These are phyloP conservation scores for Melanostoma mellinum DNA, from an alignment of 2,888 invertebrate genomes.

Conservation along the genomic window DNA sequence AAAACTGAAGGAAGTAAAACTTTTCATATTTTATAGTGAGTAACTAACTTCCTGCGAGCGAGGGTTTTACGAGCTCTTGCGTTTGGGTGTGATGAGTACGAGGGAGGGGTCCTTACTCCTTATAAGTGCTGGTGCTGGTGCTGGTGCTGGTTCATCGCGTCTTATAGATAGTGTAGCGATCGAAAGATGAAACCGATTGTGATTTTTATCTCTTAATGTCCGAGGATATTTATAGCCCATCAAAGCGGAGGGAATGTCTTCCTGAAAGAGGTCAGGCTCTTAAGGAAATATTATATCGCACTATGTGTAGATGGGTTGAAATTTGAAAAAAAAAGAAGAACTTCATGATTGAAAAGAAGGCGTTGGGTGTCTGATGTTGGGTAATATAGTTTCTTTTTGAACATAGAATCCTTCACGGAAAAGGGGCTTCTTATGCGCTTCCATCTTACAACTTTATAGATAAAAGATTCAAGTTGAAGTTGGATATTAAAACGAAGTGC, in stretches of 20 bases:
- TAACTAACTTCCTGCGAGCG: constrained; percentile 36
- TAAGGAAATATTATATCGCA: background rate
- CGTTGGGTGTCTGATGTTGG: no score
- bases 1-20: constrained; percentile 61
- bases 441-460: no score
- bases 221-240: constrained; percentile 53
- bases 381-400: no score
- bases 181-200: constrained; percentile 49
- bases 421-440: no score
- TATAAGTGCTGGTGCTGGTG: constrained; percentile 12
- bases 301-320: no score
- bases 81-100: constrained; percentile 28
- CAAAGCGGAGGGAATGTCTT: constrained; percentile 32
- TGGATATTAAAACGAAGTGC: no score
- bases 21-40: constrained; percentile 64
- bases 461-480: no score
- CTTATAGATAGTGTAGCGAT: constrained; percentile 14
- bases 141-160: constrained; percentile 15
- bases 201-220: constrained; percentile 62
- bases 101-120: background rate
- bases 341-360: no score
- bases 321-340: no score
- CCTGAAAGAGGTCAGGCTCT: background rate
- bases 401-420: no score
- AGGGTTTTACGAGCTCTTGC: constrained; percentile 50